A percentile compares a stretch with the other conserved stretches of the same genome.
Evolutionary conservation across 2,797 vertebrate species (phyloP).

Genomic region (Thamnophis elegans): DNA sequence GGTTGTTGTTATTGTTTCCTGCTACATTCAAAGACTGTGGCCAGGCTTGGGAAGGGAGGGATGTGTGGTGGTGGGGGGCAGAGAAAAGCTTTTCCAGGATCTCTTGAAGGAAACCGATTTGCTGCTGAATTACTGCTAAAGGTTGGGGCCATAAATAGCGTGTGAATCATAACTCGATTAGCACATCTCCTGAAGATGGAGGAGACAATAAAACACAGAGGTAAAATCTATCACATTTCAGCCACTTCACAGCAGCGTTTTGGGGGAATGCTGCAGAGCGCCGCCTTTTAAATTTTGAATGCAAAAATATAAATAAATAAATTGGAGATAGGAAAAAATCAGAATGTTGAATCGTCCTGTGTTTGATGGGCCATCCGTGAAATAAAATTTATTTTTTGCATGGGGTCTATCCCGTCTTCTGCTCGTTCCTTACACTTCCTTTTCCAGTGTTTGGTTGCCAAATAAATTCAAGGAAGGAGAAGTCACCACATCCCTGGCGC

Average conservation of each 20-base stretch:
- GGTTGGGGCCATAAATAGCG: background rate
- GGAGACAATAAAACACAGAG: background rate
- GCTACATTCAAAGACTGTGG: background rate
- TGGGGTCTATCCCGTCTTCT: no score
- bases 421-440: background rate
- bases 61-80: background rate
- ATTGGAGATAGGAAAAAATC: background rate
- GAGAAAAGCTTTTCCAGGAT: background rate
- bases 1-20: background rate
- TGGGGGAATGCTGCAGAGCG: background rate
- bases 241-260: slow-evolving; percentile 7
- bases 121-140: slow-evolving; percentile 38
- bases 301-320: background rate
- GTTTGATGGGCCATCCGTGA: no score
- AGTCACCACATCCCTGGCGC: background rate
- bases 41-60: background rate
- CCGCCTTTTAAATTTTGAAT: background rate
- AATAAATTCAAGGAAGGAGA: background rate
- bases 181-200: background rate
- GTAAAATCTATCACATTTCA: background rate
- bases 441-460: background rate
- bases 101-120: slow-evolving; percentile 20
- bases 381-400: background rate
- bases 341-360: no score
- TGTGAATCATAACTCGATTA: background rate